Evolutionary conservation across 2,888 invertebrate species (phyloP).

Genomic region (Andrena camellia): DNA sequence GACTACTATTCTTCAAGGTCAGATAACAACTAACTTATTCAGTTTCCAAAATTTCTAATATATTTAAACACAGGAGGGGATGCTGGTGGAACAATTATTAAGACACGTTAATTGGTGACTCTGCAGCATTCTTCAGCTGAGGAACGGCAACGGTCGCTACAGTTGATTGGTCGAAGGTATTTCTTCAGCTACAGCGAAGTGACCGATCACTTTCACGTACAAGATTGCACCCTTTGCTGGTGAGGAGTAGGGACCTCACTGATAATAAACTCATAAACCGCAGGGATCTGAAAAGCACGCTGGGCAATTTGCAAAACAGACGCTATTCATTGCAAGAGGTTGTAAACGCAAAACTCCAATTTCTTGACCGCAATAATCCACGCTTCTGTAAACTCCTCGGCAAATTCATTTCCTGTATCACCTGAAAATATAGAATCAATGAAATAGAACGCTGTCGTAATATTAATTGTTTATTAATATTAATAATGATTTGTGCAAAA

Average conservation of each 20-base stretch:
- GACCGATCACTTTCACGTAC: not conserved
- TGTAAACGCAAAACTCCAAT: not conserved
- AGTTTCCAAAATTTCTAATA: not conserved
- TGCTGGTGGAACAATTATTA: not conserved
- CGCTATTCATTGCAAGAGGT: not conserved
- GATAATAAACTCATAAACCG: not conserved
- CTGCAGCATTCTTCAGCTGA: not conserved
- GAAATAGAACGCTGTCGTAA: conserved; percentile 42
- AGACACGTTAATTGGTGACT: not conserved
- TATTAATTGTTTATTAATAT: conserved; percentile 75
- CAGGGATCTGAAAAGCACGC: not conserved
- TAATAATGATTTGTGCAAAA: conserved; percentile 81
- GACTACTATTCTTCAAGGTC: not conserved
- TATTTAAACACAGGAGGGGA: not conserved
- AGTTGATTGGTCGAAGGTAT: not conserved
- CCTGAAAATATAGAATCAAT: conserved; percentile 30
- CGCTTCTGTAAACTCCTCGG: not conserved
- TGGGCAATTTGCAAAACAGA: not conserved
- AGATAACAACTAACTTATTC: not conserved
- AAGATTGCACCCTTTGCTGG: not conserved
- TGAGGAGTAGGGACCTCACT: not conserved
- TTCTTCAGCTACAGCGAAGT: not conserved
- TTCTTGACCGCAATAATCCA: not conserved
- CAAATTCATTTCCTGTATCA: not conserved
- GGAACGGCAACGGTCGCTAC: not conserved